Evolutionary conservation across 2,113 vertebrate species (phyloP), one percentile per base, ranked within the genome.

Genomic region (Sylvilagus bachmani): DNA sequence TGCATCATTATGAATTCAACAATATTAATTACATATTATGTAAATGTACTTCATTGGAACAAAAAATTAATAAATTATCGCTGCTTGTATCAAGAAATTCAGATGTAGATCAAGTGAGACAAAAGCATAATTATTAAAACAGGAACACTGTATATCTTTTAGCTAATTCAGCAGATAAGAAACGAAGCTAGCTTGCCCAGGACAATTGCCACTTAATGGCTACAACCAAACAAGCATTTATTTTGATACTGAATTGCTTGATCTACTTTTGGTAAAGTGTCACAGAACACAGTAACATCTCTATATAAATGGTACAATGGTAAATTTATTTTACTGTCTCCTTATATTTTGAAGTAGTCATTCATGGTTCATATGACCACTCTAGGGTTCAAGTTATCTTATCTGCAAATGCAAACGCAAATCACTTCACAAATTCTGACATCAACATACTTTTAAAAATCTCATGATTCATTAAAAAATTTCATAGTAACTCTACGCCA

Each of bases 331-430:
- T 93, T 71, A 87, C 16, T 97, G 33, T 90, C 69, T 86, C 75
- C 67, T 96, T 88, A 92, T 31, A 85, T 19, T 96, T 74, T 94
- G 82, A 95, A 97, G 96, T 97, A 97, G 90, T 95, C 86, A 95
- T 94, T 97, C 88, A 90, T 12, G 61, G 86, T 96, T 96, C 93
- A 90, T 88, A 86, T 89, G 88, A 84, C 87, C 86, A 95, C 93
- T 94, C 86, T 33, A 96, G 62, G 78, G 94, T 97, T 97, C 97
- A 97, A 97, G 93, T 85, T 97, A 84, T 98, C 91, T 97, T 95
- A 80, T 81, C 82, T 94, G 94, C 92, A 97, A 97, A 95, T 93
- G 75, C 96, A 74, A 94, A 94, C 92, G 79, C 55, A 95, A 97
- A 95, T 96, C 80, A 95, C 89, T 97, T 95, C 67, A 87, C 64